Conservation (phyloP, 2,888 invertebrate genomes). For the Dynastes grantii region DNA sequence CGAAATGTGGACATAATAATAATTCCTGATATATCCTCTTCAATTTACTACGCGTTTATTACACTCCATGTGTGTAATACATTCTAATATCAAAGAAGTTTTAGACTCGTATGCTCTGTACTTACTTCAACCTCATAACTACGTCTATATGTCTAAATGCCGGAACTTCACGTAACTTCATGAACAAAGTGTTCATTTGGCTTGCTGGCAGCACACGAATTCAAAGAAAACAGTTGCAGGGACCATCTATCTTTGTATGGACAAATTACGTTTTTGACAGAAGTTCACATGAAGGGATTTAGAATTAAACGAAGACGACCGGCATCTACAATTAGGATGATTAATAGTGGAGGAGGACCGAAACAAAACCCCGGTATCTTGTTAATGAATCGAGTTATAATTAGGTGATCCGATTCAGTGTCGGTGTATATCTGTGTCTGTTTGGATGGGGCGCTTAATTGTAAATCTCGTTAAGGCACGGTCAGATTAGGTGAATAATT, state of each 20-base stretch:
- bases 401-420: slow-evolving; percentile 47
- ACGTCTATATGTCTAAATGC: too few species aligned
- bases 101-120: too few species aligned
- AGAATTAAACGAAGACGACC: slow-evolving; percentile 21
- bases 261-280: slow-evolving; percentile 14
- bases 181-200: too few species aligned
- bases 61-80: too few species aligned
- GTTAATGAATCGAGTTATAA: slow-evolving; percentile 49
- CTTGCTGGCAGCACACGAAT: too few species aligned
- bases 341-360: slow-evolving; percentile 35
- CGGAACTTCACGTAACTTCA: too few species aligned
- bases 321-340: slow-evolving; percentile 38
- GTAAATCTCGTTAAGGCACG: slow-evolving; percentile 49
- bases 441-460: slow-evolving; percentile 45
- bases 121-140: too few species aligned
- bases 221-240: too few species aligned
- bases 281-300: neutral
- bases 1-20: too few species aligned
- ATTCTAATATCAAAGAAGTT: too few species aligned
- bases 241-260: neutral
- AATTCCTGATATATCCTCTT: too few species aligned
- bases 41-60: too few species aligned
- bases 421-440: slow-evolving; percentile 44
- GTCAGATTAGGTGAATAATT: slow-evolving; percentile 49
- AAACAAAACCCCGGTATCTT: slow-evolving; percentile 48